A percentile compares a stretch with the other conserved stretches of the same genome.
Conservation (phyloP, 2,888 invertebrate species). For the Pediacus dermestoides region DNA sequence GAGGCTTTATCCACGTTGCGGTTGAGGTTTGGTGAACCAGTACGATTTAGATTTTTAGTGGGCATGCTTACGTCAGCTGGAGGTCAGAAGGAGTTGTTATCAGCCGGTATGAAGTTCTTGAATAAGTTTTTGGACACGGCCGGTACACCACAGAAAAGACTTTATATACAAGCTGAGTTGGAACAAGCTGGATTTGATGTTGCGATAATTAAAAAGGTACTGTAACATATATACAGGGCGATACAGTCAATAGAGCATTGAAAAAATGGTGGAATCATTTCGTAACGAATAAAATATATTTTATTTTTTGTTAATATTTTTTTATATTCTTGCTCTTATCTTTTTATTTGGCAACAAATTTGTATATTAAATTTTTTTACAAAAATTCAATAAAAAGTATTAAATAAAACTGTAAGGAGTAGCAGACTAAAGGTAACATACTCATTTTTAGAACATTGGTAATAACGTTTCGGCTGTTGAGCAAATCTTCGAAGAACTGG, state of each 20-base stretch:
- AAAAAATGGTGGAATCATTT: constrained; percentile 1
- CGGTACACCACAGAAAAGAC: constrained; percentile 67
- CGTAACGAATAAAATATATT: too few species aligned
- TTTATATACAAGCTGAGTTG: constrained; percentile 82
- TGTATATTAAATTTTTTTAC: background rate
- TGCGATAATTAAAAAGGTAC: constrained; percentile 57
- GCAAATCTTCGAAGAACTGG: constrained; percentile 64
- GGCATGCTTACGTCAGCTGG: constrained; percentile 82
- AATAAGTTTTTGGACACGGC: constrained; percentile 79
- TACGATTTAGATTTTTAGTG: constrained; percentile 84
- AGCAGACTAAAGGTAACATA: constrained; percentile 2
- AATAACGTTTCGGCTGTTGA: constrained; percentile 63
- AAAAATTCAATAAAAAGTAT: background rate
- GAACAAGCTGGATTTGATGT: constrained; percentile 78
- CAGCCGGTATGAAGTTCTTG: constrained; percentile 78
- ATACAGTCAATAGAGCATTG: too few species aligned
- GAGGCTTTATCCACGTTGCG: constrained; percentile 88
- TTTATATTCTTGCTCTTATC: too few species aligned
- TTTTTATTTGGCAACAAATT: background rate
- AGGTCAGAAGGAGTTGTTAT: constrained; percentile 65
- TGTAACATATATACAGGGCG: too few species aligned
- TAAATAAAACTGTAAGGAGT: background rate
- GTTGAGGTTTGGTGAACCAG: constrained; percentile 86
- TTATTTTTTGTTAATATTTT: too few species aligned
- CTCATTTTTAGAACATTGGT: constrained; percentile 59